phyloP scores from a whole-genome alignment of 2,888 invertebrate genomes.

The Lydus trimaculatus region DNA sequence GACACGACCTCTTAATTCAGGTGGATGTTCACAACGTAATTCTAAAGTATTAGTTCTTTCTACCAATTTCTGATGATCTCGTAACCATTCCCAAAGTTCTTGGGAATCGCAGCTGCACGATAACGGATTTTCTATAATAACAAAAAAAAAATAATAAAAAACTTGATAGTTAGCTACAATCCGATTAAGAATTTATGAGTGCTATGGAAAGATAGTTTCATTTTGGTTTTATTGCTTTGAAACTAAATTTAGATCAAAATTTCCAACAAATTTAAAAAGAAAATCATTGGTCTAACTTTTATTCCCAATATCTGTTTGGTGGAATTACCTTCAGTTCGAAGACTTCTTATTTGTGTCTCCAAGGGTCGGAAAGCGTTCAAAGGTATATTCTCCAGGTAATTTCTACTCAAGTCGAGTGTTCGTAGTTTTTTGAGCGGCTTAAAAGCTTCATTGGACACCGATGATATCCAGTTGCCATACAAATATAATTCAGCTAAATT shows the following conservation, averaged over 20 bases:
- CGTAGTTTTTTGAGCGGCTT: conserved; percentile 77
- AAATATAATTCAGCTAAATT: conserved; percentile 80
- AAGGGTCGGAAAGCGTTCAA: conserved; percentile 78
- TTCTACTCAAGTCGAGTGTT: conserved; percentile 80
- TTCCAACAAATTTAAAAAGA: background rate
- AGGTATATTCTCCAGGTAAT: conserved; percentile 82
- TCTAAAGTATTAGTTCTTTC: conserved; percentile 65
- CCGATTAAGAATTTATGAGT: background rate
- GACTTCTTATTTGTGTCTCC: conserved; percentile 81
- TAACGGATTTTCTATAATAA: conserved; percentile 80
- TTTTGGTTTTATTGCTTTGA: background rate
- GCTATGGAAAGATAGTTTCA: background rate
- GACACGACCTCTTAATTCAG: conserved; percentile 75
- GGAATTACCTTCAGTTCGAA: conserved; percentile 80
- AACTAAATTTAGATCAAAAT: background rate
- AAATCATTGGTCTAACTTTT: background rate
- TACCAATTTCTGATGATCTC: conserved; percentile 83
- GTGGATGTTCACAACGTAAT: conserved; percentile 84
- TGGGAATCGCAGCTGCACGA: conserved; percentile 90
- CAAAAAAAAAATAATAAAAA: conserved; percentile 10
- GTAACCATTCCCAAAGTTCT: conserved; percentile 91
- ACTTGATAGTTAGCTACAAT: background rate
- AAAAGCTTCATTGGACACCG: conserved; percentile 80
- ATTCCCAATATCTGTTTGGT: conserved; percentile 8
- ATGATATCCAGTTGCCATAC: conserved; percentile 83